phyloP scores from a whole-genome alignment of 2,797 vertebrate species.

The Philypnodon macrostomus region DNA sequence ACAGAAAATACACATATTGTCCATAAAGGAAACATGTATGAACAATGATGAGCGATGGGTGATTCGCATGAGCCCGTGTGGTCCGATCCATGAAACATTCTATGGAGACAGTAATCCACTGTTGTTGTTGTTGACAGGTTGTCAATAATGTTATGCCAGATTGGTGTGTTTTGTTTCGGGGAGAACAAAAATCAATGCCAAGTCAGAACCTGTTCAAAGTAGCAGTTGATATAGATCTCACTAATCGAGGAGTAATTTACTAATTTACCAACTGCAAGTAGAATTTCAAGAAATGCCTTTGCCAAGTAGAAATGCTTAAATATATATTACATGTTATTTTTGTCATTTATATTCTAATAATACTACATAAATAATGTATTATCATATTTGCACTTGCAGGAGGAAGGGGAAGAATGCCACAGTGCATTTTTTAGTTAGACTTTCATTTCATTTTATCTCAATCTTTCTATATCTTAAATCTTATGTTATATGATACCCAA shows the following conservation, averaged over 20 bases:
- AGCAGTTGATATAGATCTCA: background rate
- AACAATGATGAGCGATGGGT: no score
- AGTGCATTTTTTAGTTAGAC: slow-evolving; percentile 23
- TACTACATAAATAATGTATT: slow-evolving; percentile 44
- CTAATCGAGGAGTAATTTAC: slow-evolving; percentile 21
- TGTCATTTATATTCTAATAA: slow-evolving; percentile 32
- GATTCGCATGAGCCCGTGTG: no score
- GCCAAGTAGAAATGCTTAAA: slow-evolving; percentile 49
- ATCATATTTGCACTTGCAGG: slow-evolving; percentile 47
- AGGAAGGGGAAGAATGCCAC: slow-evolving; percentile 31
- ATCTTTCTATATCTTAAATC: slow-evolving; percentile 17
- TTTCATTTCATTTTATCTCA: slow-evolving; percentile 12
- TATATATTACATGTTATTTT: slow-evolving; percentile 23
- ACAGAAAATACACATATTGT: no score
- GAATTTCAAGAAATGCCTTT: slow-evolving; percentile 35
- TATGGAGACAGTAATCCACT: no score
- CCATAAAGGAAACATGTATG: no score
- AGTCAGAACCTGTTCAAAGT: slow-evolving; percentile 24
- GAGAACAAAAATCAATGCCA: slow-evolving; percentile 15
- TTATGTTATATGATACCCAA: slow-evolving; percentile 13
- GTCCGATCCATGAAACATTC: no score
- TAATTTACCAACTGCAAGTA: slow-evolving; percentile 31
- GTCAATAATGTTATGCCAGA: no score
- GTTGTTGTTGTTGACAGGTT: no score
- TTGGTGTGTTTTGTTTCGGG: no score